Evolutionary conservation across 2,113 vertebrate genomes (phyloP).

Genomic region (Paedocypris sp.): DNA sequence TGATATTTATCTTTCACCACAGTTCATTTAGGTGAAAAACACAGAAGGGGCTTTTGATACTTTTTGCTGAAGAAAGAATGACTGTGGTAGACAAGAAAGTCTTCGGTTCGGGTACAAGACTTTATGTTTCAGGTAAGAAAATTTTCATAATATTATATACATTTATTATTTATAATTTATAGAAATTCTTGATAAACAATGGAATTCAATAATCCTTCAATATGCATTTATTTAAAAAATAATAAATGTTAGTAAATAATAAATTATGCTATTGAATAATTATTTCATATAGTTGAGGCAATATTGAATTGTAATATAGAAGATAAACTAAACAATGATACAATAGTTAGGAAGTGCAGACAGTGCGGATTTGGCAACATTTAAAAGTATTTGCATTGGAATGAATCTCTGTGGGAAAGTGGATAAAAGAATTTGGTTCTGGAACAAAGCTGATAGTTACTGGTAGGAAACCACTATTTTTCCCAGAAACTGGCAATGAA

Average conservation of each 20-base stretch:
- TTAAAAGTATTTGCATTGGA: constrained; percentile 15
- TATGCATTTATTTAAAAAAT: too few relatives aligned
- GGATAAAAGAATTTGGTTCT: constrained; percentile 23
- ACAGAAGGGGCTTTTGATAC: too few relatives aligned
- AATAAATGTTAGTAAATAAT: too few relatives aligned
- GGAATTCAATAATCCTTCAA: too few relatives aligned
- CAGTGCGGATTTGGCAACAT: not conserved
- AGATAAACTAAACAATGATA: not conserved
- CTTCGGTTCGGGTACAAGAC: constrained; percentile 37
- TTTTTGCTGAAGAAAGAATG: not conserved
- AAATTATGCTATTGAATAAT: too few relatives aligned
- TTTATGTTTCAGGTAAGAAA: constrained; percentile 34
- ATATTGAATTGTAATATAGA: too few relatives aligned
- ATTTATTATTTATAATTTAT: too few relatives aligned
- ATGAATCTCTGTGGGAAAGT: not conserved
- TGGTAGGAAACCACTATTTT: constrained; percentile 15
- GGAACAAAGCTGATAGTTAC: constrained; percentile 25
- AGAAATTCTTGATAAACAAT: too few relatives aligned
- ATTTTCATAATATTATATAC: not conserved
- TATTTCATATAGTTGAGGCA: too few relatives aligned
- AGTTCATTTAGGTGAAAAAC: too few relatives aligned
- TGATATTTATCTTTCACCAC: too few relatives aligned
- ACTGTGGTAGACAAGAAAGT: constrained; percentile 28
- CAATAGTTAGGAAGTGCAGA: not conserved
- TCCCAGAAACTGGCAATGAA: not conserved